Evolutionary conservation across 2,888 invertebrate species (phyloP).

Genomic region (Parapristionchus giblindavisi): DNA sequence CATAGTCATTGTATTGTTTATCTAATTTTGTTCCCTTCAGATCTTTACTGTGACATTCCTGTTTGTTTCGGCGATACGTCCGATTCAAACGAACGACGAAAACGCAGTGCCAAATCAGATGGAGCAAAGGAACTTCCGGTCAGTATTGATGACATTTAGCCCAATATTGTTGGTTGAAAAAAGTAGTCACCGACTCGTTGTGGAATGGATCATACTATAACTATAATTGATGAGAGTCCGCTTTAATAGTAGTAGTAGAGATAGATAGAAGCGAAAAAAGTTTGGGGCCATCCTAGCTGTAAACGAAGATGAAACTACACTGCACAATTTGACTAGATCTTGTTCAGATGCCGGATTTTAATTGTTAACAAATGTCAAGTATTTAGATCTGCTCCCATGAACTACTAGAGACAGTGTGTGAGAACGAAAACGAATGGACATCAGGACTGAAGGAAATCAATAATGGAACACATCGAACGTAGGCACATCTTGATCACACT

Average conservation of each 20-base stretch:
- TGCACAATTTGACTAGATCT: background rate
- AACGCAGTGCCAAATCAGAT: background rate
- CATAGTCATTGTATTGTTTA: background rate
- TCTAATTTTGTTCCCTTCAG: background rate
- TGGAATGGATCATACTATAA: no score
- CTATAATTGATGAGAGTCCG: no score
- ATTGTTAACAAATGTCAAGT: background rate
- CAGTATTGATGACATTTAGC: no score
- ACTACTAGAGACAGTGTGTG: slow-evolving; percentile 53
- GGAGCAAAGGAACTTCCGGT: background rate
- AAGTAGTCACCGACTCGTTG: no score
- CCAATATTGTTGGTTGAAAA: no score
- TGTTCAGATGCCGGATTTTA: background rate
- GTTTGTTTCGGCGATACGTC: background rate
- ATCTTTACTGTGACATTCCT: slow-evolving; percentile 20
- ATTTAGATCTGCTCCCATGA: slow-evolving; percentile 33
- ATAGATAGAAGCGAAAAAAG: no score
- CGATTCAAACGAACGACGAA: no score
- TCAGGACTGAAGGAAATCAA: slow-evolving; percentile 60
- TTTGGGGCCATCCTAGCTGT: background rate
- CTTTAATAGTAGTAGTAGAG: no score
- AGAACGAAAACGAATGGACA: slow-evolving; percentile 60
- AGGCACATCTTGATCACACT: background rate
- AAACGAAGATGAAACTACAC: background rate
- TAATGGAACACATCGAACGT: slow-evolving; percentile 65